Evolutionary conservation across 2,888 invertebrate species (phyloP).

Genomic region (Plebejus argus): DNA sequence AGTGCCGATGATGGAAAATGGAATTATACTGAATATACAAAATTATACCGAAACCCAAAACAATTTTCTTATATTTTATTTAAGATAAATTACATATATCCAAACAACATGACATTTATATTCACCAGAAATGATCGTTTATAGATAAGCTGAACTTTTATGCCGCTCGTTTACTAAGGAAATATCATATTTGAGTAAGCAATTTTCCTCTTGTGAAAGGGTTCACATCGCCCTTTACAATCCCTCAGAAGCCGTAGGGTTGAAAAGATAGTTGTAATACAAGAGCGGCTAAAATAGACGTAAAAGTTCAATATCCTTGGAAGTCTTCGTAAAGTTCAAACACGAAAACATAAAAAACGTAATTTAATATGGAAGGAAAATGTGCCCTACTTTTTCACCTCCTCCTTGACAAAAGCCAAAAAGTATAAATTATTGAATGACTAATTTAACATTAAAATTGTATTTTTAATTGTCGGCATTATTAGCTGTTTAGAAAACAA

Average conservation of each 20-base stretch:
- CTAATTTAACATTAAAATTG: too few relatives aligned
- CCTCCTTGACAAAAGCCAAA: too few relatives aligned
- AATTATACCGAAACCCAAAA: neutral
- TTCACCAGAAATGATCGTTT: neutral
- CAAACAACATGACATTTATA: neutral
- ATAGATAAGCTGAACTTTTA: slow-evolving; percentile 10
- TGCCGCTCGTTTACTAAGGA: slow-evolving; percentile 6
- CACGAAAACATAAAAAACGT: neutral
- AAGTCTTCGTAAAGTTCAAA: neutral
- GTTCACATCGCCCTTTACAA: slow-evolving; percentile 1
- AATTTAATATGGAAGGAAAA: neutral
- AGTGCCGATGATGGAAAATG: too few relatives aligned
- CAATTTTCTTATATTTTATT: neutral
- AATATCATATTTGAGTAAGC: slow-evolving; percentile 21
- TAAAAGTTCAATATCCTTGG: neutral
- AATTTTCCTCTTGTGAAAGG: slow-evolving; percentile 7
- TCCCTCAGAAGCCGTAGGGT: slow-evolving; percentile 8
- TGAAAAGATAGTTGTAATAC: neutral
- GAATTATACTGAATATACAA: too few relatives aligned
- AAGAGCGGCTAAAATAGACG: neutral
- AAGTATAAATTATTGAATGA: too few relatives aligned
- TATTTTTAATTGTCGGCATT: too few relatives aligned
- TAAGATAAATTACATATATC: neutral
- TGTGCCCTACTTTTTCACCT: too few relatives aligned
- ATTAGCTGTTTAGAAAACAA: too few relatives aligned